These are phyloP conservation scores for Epinephelus awoara DNA, from an alignment of 2,797 vertebrate genomes.

Conservation along the genomic window DNA sequence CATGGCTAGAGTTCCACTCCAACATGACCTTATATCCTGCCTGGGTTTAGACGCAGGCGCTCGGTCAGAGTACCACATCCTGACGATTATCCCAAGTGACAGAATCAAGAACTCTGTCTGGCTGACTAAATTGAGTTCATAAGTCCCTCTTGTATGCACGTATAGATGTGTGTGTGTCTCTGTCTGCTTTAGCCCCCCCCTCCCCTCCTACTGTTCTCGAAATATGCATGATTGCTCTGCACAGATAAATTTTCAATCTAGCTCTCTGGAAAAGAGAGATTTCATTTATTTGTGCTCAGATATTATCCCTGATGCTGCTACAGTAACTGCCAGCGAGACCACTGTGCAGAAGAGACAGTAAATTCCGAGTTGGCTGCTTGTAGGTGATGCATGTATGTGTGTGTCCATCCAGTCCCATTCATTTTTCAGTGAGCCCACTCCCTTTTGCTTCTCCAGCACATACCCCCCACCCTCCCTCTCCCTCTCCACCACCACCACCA, in stretches of 20 bases:
- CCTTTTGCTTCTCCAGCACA: constrained; percentile 46
- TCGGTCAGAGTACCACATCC: constrained; percentile 80
- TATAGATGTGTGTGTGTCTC: constrained; percentile 25
- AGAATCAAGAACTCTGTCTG: constrained; percentile 82
- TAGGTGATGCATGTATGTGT: constrained; percentile 35
- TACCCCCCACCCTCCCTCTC: background rate
- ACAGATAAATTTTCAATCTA: constrained; percentile 77
- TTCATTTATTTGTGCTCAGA: constrained; percentile 76
- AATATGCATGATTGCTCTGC: constrained; percentile 75
- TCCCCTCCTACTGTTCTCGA: constrained; percentile 29
- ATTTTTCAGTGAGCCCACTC: constrained; percentile 68
- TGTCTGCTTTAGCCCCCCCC: constrained; percentile 31
- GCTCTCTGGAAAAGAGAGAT: constrained; percentile 61
- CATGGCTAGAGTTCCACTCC: constrained; percentile 83
- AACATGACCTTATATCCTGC: constrained; percentile 85
- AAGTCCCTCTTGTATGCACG: constrained; percentile 62
- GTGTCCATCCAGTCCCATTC: constrained; percentile 49
- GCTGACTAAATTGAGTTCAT: constrained; percentile 81
- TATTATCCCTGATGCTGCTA: constrained; percentile 76
- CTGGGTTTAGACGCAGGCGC: constrained; percentile 75
- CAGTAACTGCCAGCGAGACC: constrained; percentile 65
- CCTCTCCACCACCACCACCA: background rate
- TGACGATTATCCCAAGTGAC: constrained; percentile 83
- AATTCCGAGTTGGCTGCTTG: constrained; percentile 51
- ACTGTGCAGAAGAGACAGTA: constrained; percentile 50